Evolutionary conservation across 92 coral and sea anemone species (phyloP).

Genomic region (Zoanthus gigantus): DNA sequence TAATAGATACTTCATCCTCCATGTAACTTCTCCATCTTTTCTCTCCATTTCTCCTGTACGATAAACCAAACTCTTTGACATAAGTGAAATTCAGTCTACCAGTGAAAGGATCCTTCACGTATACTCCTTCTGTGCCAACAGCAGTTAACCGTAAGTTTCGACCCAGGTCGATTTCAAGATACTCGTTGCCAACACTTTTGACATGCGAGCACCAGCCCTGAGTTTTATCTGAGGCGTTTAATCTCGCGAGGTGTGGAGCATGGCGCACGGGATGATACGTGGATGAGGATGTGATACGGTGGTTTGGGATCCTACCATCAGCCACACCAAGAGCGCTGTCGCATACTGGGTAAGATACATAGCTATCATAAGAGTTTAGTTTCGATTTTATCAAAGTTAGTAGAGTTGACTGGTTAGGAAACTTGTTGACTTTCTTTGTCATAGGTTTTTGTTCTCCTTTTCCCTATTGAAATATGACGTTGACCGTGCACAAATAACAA

Average conservation of each 20-base stretch:
- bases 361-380: too few species aligned
- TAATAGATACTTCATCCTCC: constrained; percentile 81
- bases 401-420: too few species aligned
- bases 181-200: constrained; percentile 61
- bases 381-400: too few species aligned
- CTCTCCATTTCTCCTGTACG: constrained; percentile 77
- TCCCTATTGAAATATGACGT: too few species aligned
- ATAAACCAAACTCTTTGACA: constrained; percentile 75
- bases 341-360: constrained; percentile 47
- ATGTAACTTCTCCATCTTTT: constrained; percentile 76
- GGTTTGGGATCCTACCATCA: constrained; percentile 75
- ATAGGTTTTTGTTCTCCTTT: too few species aligned
- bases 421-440: too few species aligned
- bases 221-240: constrained; percentile 56
- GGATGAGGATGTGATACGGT: constrained; percentile 73
- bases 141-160: constrained; percentile 79
- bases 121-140: constrained; percentile 79
- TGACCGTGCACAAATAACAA: too few species aligned
- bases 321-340: constrained; percentile 72
- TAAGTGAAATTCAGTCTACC: constrained; percentile 64
- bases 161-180: constrained; percentile 81
- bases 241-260: constrained; percentile 75
- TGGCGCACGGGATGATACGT: constrained; percentile 52
- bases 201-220: constrained; percentile 84
- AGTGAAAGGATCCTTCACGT: constrained; percentile 62